phyloP scores from a whole-genome alignment of 2,888 invertebrate species.

The Parnassius mnemosyne region DNA sequence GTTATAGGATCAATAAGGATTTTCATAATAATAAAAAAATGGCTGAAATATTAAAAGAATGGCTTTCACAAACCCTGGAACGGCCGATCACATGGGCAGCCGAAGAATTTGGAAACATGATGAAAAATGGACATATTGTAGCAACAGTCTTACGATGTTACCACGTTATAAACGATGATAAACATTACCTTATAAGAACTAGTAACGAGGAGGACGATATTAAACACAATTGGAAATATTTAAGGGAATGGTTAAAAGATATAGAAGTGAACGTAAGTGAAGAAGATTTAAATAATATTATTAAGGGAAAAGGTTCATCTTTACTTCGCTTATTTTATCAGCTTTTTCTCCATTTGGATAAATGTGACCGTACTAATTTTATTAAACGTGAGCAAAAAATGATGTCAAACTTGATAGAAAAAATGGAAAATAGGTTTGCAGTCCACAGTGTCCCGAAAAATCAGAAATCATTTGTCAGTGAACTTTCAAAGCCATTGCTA shows the following conservation, averaged over 20 bases:
- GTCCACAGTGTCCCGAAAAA: conserved; percentile 55
- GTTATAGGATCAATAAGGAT: conserved; percentile 9
- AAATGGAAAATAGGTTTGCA: conserved; percentile 60
- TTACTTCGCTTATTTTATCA: conserved; percentile 81
- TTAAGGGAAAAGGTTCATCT: conserved; percentile 71
- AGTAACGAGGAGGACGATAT: conserved; percentile 62
- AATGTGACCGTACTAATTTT: conserved; percentile 78
- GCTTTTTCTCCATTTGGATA: conserved; percentile 81
- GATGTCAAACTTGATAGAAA: conserved; percentile 61
- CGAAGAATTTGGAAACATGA: conserved; percentile 76
- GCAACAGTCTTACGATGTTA: conserved; percentile 80
- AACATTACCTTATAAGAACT: conserved; percentile 68
- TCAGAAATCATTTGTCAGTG: conserved; percentile 56
- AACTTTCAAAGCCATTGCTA: conserved; percentile 65
- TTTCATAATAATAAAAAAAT: conserved; percentile 45
- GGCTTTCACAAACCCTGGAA: conserved; percentile 80
- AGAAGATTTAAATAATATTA: conserved; percentile 68
- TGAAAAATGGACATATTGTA: conserved; percentile 80
- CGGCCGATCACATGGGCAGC: conserved; percentile 76
- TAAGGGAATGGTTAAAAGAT: conserved; percentile 75
- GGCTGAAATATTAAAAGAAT: conserved; percentile 81
- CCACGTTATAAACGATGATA: conserved; percentile 79
- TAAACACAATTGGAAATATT: conserved; percentile 74
- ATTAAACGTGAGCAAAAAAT: conserved; percentile 71
- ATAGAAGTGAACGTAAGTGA: conserved; percentile 70